Base-by-base conservation (phyloP, 2,888 invertebrate genomes). In the Cheilosia vernalis region DNA sequence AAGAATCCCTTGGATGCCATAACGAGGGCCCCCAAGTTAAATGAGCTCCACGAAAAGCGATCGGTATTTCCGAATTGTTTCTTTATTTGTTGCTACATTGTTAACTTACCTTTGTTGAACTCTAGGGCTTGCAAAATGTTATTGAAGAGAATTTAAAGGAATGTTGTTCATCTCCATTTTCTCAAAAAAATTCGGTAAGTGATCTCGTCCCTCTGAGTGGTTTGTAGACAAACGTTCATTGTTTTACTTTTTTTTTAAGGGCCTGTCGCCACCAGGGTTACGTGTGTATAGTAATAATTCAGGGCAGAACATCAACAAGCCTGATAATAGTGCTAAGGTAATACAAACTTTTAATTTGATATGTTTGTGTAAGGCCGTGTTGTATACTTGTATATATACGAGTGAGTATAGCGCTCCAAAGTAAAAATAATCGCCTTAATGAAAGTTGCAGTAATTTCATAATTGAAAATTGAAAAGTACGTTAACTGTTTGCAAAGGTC, bases 1-100 rank as follows among this genome's bases (percentile, higher is more conserved):
- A 91, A 90, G 87, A 91, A 91, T 87, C 91, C 91, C 0, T 81
- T 91, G 72, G 91, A 91, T 87, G 90, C 91, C 1, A 86, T 91
- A 56, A 90, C 91, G 37, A 90, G 89, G 30, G 19, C 80, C 1
- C 90, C 88, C 5, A 72, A 87, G 30, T 88, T 88, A 21, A 89
- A 88, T 69, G 88, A 89, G 67, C 80, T 77, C 4, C 79, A 88
- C 40, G 90, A 89, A 63, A 90, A 90, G 17, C 89, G 91, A 64
- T 91, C 90, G 67, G 89, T 89, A 88, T 40, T 17, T 44, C 17
- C 7, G n/a, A 17, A 10, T 10, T 10, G 2, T 13, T 40, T 2
- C 6, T 30, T 9, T 1, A 27, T 2, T 30, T n/a, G 7, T 40
- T 61, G 19, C 40, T 19, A 17, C 21, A 51, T 63, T 47, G 2